phyloP scores from a whole-genome alignment of 2,797 vertebrate genomes.

The Aulostomus chinensis region DNA sequence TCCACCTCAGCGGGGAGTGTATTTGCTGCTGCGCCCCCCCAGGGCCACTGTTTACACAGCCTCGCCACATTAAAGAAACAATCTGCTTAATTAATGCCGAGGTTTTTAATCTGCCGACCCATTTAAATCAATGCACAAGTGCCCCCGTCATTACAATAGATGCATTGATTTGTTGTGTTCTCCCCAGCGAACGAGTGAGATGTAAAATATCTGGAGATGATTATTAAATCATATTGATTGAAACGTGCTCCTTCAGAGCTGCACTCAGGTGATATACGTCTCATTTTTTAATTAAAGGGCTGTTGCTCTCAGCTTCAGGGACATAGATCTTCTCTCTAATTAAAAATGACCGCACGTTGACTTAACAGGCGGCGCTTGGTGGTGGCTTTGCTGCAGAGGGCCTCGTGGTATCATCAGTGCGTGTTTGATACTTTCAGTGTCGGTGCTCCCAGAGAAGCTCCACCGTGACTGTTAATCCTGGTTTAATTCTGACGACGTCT shows the following conservation, averaged over 20 bases:
- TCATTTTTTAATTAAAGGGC: conserved; percentile 48
- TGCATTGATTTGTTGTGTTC: conserved; percentile 57
- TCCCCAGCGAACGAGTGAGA: conserved; percentile 15
- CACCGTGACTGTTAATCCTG: too few species aligned
- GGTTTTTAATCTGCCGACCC: conserved; percentile 54
- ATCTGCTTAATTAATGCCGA: conserved; percentile 69
- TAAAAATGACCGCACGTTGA: conserved; percentile 14
- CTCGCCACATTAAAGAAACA: conserved; percentile 63
- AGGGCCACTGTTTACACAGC: conserved; percentile 36
- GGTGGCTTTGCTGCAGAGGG: background rate
- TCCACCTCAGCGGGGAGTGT: conserved; percentile 15
- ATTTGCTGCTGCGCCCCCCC: background rate
- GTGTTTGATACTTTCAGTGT: background rate
- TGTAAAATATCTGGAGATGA: conserved; percentile 18
- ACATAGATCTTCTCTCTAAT: conserved; percentile 25
- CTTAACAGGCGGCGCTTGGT: background rate
- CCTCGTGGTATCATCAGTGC: background rate
- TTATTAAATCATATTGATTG: conserved; percentile 50
- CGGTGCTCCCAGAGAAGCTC: background rate
- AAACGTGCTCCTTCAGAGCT: conserved; percentile 17
- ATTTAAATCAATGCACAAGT: conserved; percentile 62
- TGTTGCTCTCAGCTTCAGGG: conserved; percentile 32
- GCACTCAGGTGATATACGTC: conserved; percentile 34
- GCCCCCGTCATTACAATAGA: conserved; percentile 44
- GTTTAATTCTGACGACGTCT: too few species aligned